Percentiles rank a stretch among this genome's conserved stretches.
Conservation (phyloP, 2,113 vertebrate genomes). For the Zapornia atra region DNA sequence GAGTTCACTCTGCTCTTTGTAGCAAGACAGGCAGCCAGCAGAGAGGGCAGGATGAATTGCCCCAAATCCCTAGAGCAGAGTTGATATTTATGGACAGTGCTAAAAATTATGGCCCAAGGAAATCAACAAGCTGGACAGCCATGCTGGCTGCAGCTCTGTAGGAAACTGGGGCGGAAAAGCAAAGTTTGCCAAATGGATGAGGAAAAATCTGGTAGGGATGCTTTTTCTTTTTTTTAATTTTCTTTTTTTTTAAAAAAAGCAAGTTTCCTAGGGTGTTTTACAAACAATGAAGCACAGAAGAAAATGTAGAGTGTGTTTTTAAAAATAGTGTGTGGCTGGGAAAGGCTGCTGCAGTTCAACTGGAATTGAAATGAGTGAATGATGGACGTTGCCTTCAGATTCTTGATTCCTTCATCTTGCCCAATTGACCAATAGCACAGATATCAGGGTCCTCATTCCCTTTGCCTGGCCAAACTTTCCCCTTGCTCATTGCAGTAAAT, state of each 20-base stretch:
- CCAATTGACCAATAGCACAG: neutral
- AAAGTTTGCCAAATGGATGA: slow-evolving; percentile 19
- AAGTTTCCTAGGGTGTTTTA: neutral
- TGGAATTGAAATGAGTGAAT: neutral
- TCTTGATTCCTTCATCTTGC: neutral
- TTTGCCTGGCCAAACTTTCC: neutral
- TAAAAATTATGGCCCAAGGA: slow-evolving; percentile 45
- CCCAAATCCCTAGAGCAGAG: neutral
- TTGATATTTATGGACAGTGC: neutral
- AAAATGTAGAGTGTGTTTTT: neutral
- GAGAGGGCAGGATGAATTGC: neutral
- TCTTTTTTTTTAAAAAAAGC: neutral
- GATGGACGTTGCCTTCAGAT: neutral
- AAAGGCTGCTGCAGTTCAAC: neutral
- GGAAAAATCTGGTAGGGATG: neutral
- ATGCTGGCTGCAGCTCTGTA: neutral
- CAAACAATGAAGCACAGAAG: neutral
- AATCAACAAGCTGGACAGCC: slow-evolving; percentile 10
- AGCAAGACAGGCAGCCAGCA: neutral
- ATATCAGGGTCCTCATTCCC: neutral
- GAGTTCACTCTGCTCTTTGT: neutral
- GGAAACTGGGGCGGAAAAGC: neutral
- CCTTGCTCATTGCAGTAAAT: neutral
- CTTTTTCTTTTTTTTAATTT: neutral
- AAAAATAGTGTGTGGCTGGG: neutral